These are phyloP conservation scores for Drosophila pegasa DNA, from an alignment of 2,888 invertebrate species.

Conservation along the genomic window DNA sequence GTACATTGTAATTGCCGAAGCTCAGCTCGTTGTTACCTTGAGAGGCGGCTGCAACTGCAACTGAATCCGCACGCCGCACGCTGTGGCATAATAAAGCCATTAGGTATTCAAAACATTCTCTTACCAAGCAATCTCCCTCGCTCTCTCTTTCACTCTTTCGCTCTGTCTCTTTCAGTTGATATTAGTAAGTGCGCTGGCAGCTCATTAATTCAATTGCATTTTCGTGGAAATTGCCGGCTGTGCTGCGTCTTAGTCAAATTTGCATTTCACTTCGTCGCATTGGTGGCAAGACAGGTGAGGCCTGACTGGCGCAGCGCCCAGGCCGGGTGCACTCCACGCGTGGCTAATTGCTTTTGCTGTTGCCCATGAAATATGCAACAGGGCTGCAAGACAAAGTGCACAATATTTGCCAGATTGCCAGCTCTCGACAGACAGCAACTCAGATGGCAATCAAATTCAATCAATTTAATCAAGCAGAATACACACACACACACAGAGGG, in stretches of 20 bases:
- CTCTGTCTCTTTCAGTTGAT: slow-evolving; percentile 1
- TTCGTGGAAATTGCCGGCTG: slow-evolving; percentile 68
- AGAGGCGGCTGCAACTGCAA: slow-evolving; percentile 30
- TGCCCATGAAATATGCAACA: slow-evolving; percentile 52
- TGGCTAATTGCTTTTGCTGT: slow-evolving; percentile 61
- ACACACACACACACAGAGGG: slow-evolving; percentile 13
- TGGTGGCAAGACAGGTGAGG: slow-evolving; percentile 30
- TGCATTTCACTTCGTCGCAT: slow-evolving; percentile 63
- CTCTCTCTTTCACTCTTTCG: neutral
- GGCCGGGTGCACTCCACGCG: slow-evolving; percentile 29
- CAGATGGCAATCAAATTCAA: slow-evolving; percentile 73
- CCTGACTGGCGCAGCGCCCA: slow-evolving; percentile 12
- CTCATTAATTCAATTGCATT: slow-evolving; percentile 77
- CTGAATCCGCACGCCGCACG: slow-evolving; percentile 53
- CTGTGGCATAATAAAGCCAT: slow-evolving; percentile 69
- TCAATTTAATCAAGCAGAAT: slow-evolving; percentile 72
- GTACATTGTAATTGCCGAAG: slow-evolving; percentile 44
- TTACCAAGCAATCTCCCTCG: slow-evolving; percentile 15
- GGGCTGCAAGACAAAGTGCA: slow-evolving; percentile 42
- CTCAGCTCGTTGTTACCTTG: slow-evolving; percentile 27
- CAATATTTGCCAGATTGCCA: slow-evolving; percentile 19
- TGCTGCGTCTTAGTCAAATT: slow-evolving; percentile 55
- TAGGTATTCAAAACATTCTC: slow-evolving; percentile 74
- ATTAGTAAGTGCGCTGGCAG: slow-evolving; percentile 23
- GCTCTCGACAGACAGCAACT: slow-evolving; percentile 16